Percentiles rank a stretch among this genome's conserved stretches.
These are phyloP conservation scores for Pseudomyrmex pallidus DNA, from an alignment of 1,140 invertebrate species.

Conservation along the genomic window DNA sequence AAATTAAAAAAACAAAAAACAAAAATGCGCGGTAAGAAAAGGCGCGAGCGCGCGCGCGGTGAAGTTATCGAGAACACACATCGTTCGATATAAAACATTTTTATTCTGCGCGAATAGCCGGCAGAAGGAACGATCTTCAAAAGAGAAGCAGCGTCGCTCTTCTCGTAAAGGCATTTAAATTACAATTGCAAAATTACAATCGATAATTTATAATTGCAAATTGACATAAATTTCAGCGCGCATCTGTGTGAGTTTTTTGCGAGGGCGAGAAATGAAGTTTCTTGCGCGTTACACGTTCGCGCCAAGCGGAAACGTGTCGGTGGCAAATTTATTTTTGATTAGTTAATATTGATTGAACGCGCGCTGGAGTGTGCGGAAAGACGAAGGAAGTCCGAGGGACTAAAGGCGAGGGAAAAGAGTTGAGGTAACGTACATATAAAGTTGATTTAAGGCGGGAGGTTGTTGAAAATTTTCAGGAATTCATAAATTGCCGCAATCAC, in stretches of 20 bases:
- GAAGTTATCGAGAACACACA: background rate
- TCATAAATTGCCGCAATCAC: constrained; percentile 59
- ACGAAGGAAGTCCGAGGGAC: background rate
- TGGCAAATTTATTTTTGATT: constrained; percentile 27
- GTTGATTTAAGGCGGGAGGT: background rate
- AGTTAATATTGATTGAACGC: constrained; percentile 17
- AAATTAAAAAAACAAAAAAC: background rate
- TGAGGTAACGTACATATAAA: background rate
- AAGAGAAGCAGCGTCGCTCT: no score
- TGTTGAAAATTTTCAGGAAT: constrained; percentile 44
- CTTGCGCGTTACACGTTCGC: background rate
- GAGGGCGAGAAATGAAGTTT: no score
- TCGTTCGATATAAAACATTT: background rate
- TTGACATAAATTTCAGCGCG: no score
- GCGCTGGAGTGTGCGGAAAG: background rate
- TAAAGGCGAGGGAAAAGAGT: background rate
- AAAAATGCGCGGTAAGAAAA: background rate
- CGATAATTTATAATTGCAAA: no score
- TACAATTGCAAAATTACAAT: no score
- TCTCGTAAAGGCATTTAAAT: no score
- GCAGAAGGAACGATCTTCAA: no score
- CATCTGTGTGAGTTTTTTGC: no score
- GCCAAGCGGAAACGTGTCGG: background rate
- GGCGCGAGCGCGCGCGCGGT: background rate
- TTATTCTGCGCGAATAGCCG: background rate